These are phyloP conservation scores for Nothocercus nigrocapillus DNA, from an alignment of 2,113 vertebrate species.

Conservation along the genomic window DNA sequence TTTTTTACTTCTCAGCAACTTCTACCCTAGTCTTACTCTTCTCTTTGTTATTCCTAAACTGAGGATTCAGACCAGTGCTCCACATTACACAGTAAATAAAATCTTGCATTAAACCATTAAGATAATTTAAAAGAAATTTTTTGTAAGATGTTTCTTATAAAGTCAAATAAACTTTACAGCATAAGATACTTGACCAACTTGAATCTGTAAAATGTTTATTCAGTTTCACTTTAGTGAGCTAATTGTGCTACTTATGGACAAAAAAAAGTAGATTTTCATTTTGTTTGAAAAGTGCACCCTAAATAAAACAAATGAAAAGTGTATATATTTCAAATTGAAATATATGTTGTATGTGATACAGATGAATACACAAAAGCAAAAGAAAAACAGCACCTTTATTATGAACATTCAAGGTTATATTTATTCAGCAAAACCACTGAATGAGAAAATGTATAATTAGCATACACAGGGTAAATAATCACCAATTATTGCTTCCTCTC, in stretches of 20 bases:
- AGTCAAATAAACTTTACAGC: not conserved
- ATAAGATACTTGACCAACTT: not conserved
- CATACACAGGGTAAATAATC: not conserved
- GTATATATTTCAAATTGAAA: not conserved
- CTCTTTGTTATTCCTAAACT: not conserved
- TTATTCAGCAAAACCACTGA: not conserved
- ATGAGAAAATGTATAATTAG: rapidly evolving
- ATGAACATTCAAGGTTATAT: not conserved
- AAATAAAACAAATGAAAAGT: not conserved
- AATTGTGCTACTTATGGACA: not conserved
- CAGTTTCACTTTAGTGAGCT: not conserved
- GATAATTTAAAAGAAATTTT: not conserved
- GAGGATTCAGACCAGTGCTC: not conserved
- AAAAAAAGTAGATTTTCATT: not conserved
- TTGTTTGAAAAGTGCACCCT: not conserved
- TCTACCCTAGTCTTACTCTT: not conserved
- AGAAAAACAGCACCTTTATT: not conserved
- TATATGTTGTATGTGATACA: not conserved
- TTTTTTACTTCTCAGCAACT: not conserved
- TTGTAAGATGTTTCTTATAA: not conserved
- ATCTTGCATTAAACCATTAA: not conserved
- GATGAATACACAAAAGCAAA: not conserved
- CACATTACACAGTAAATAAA: not conserved
- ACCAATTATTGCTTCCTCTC: not conserved
- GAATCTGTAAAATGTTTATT: not conserved